Conservation (phyloP, 2,888 invertebrate genomes). For the Pachydiplax longipennis region DNA sequence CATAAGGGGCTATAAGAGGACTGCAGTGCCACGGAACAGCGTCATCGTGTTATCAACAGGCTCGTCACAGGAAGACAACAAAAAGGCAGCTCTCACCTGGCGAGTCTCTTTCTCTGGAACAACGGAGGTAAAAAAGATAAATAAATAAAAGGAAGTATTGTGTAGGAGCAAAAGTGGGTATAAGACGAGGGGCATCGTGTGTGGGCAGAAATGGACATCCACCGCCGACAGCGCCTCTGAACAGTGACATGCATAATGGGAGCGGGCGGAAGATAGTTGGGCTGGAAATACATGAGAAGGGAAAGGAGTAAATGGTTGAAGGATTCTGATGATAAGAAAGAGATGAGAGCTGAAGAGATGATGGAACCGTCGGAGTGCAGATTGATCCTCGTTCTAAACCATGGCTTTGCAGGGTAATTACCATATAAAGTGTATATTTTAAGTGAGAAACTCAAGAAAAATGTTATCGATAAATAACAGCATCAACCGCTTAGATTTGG, state of each 20-base stretch:
- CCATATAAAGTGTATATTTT: too few relatives aligned
- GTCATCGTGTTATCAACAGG: not conserved
- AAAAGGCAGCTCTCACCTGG: constrained; percentile 2
- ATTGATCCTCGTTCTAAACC: not conserved
- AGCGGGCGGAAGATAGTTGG: not conserved
- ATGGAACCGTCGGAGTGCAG: not conserved
- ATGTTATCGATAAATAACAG: too few relatives aligned
- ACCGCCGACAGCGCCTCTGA: not conserved
- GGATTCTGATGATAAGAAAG: not conserved
- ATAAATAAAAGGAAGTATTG: not conserved
- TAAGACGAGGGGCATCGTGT: not conserved
- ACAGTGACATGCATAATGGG: not conserved
- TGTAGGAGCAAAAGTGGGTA: not conserved
- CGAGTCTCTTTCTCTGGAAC: not conserved
- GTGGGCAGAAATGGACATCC: not conserved
- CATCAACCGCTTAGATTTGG: too few relatives aligned
- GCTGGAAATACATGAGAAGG: not conserved
- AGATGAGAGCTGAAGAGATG: not conserved
- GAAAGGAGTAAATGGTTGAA: not conserved
- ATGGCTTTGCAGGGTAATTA: not conserved
- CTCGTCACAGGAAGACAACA: not conserved
- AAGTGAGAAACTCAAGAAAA: too few relatives aligned
- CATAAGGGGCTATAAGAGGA: too few relatives aligned
- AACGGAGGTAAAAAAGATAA: not conserved
- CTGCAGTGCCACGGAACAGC: too few relatives aligned